phyloP scores from a whole-genome alignment of 2,797 vertebrate genomes.

The Sebastes steindachneri region DNA sequence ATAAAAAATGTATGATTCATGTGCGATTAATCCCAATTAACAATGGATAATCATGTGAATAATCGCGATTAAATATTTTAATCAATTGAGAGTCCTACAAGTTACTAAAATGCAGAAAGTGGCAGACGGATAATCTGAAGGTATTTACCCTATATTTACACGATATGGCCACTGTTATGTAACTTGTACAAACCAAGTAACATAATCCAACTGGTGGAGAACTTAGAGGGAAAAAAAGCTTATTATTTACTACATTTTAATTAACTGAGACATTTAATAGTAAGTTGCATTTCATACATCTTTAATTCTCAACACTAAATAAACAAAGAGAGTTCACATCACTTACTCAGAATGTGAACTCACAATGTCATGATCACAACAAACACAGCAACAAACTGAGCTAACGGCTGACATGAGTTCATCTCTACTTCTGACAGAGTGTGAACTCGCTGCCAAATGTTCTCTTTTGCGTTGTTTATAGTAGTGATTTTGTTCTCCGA shows the following conservation, averaged over 20 bases:
- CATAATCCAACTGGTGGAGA: background rate
- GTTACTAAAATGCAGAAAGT: too few species aligned
- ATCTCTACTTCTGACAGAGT: background rate
- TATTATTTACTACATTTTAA: background rate
- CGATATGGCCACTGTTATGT: background rate
- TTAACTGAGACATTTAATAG: background rate
- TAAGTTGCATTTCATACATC: background rate
- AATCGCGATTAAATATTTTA: too few species aligned
- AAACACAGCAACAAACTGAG: background rate
- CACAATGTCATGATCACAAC: background rate
- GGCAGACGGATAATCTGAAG: too few species aligned
- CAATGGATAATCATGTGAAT: too few species aligned
- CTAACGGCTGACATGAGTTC: background rate
- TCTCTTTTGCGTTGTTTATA: background rate
- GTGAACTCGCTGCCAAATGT: background rate
- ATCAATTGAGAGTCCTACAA: too few species aligned
- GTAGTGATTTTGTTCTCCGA: background rate
- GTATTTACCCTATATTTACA: background rate
- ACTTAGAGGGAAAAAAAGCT: background rate
- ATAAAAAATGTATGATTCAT: too few species aligned
- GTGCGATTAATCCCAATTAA: too few species aligned
- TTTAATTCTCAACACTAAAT: background rate
- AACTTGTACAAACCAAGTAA: background rate
- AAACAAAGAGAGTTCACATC: background rate
- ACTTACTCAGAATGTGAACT: background rate